Evolutionary conservation across 2,888 invertebrate genomes (phyloP).

Genomic region (Ischnura elegans): DNA sequence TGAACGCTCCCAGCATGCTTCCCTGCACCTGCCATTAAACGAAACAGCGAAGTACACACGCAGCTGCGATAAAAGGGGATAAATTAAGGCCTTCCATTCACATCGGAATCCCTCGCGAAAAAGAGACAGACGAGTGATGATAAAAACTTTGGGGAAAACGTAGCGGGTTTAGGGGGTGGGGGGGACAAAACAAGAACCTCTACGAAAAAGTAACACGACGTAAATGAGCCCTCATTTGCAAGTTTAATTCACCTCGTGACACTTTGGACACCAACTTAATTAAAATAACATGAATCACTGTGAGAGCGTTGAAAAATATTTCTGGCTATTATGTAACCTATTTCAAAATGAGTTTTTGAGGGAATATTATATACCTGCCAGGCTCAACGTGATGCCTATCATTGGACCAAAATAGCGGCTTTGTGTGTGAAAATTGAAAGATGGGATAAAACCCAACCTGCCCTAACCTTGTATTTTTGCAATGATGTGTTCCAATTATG

Average conservation of each 20-base stretch:
- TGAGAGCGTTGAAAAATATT: neutral
- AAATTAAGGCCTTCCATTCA: neutral
- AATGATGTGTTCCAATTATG: too few species aligned
- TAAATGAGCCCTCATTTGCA: neutral
- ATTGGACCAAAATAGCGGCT: neutral
- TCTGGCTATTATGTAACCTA: neutral
- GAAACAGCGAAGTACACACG: neutral
- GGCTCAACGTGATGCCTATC: neutral
- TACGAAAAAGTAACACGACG: neutral
- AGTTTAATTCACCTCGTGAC: neutral
- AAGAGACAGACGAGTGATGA: neutral
- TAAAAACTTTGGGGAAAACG: neutral
- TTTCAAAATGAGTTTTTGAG: neutral
- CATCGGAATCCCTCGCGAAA: neutral
- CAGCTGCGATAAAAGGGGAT: constrained; percentile 11
- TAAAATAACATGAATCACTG: neutral
- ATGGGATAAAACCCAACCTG: too few species aligned
- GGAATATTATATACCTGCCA: neutral
- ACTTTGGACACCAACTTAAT: neutral
- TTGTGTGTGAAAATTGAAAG: too few species aligned
- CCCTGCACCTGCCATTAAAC: neutral
- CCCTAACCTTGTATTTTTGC: too few species aligned
- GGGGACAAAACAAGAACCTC: neutral
- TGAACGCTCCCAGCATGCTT: neutral
- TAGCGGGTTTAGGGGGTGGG: neutral